A percentile compares a stretch with the other conserved stretches of the same genome.
Evolutionary conservation across 2,113 vertebrate species (phyloP).

Genomic region (Zeus faber): DNA sequence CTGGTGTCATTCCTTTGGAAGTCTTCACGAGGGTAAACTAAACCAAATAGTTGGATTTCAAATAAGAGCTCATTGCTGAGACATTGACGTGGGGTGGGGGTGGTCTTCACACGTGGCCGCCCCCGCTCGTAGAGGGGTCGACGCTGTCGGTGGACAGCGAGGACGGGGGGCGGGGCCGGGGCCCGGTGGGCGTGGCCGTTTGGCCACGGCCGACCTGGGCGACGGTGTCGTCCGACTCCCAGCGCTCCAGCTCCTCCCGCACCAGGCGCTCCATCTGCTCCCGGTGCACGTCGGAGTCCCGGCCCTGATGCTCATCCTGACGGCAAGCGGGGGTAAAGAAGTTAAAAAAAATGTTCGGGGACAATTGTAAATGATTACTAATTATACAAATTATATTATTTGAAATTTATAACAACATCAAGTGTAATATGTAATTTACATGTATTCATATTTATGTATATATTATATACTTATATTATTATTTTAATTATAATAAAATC

Average conservation of each 20-base stretch:
- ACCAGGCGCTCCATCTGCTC: constrained; percentile 93
- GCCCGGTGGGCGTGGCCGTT: constrained; percentile 72
- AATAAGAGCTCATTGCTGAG: constrained; percentile 21
- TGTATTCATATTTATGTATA: too few species aligned
- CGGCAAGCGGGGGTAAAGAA: background rate
- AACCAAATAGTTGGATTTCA: constrained; percentile 8
- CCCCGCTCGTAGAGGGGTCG: constrained; percentile 63
- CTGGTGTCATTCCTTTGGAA: constrained; percentile 1
- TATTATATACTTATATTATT: too few species aligned
- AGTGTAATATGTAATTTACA: too few species aligned
- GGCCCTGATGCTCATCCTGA: constrained; percentile 88
- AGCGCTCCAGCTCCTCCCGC: constrained; percentile 90
- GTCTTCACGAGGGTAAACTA: constrained; percentile 4
- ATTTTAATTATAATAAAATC: too few species aligned
- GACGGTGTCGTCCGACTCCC: constrained; percentile 86
- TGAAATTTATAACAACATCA: too few species aligned
- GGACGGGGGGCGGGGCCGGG: constrained; percentile 79
- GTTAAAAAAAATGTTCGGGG: too few species aligned
- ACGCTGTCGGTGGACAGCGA: constrained; percentile 85
- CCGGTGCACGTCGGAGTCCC: constrained; percentile 82
- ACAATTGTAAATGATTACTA: too few species aligned
- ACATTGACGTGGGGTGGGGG: background rate
- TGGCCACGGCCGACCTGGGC: constrained; percentile 84
- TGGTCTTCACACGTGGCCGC: constrained; percentile 70
- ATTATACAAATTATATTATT: too few species aligned